Conservation (phyloP, 1,140 invertebrate genomes). For the Drosophila parvula region DNA sequence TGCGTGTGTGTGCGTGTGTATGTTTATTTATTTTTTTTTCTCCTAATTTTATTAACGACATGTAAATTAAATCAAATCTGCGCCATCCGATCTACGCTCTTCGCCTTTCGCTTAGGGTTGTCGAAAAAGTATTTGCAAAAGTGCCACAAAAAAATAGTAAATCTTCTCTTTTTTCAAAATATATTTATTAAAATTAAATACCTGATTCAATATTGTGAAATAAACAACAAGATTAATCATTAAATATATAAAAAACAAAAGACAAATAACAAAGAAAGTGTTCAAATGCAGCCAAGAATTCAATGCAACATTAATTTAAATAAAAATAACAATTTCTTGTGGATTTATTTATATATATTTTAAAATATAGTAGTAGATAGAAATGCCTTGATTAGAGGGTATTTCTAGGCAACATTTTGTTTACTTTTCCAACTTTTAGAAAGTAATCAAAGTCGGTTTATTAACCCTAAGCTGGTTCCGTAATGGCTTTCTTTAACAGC, state of each 20-base stretch:
- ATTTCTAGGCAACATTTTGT: not conserved
- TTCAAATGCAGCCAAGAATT: too few species aligned
- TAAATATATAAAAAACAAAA: too few species aligned
- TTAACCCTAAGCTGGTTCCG: not conserved
- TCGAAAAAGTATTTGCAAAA: slow-evolving; percentile 14
- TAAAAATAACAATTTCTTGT: too few species aligned
- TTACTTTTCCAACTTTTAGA: not conserved
- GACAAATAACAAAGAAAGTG: too few species aligned
- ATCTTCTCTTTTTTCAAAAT: not conserved
- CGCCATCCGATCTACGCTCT: slow-evolving; percentile 15
- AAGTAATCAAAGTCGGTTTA: not conserved
- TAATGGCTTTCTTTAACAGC: not conserved
- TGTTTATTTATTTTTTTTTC: slow-evolving; percentile 32
- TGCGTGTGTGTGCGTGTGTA: slow-evolving; percentile 24
- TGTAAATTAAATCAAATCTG: slow-evolving; percentile 80
- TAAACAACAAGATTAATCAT: not conserved
- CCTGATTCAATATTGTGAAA: too few species aligned
- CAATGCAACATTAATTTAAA: too few species aligned
- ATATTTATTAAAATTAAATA: not conserved
- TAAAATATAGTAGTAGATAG: not conserved
- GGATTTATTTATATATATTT: too few species aligned
- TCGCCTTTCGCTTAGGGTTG: slow-evolving; percentile 21
- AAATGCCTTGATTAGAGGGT: not conserved
- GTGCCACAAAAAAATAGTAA: not conserved
- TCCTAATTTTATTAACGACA: slow-evolving; percentile 79